Percentiles rank a stretch among this genome's conserved stretches.
Conservation (phyloP, 1,140 invertebrate genomes). For the Bombus sylvicola region DNA sequence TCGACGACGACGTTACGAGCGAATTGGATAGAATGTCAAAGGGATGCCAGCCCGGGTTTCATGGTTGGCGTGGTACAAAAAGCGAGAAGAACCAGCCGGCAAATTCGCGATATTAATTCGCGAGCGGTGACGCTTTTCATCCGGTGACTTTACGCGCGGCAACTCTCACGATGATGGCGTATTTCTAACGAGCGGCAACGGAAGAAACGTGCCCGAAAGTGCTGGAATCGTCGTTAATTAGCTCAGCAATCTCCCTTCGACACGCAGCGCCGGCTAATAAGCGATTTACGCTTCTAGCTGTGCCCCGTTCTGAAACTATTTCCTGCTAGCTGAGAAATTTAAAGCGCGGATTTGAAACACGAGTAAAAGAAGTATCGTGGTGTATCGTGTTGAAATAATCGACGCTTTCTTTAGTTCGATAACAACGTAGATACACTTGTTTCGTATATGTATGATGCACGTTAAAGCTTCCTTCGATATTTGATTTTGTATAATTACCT, state of each 20-base stretch:
- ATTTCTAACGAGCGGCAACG: not conserved
- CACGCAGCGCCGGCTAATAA: not conserved
- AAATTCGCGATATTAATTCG: slow-evolving; percentile 49
- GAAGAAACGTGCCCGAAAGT: slow-evolving; percentile 17
- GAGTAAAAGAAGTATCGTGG: not conserved
- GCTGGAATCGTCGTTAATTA: slow-evolving; percentile 20
- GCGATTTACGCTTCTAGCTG: not conserved
- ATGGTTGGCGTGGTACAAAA: slow-evolving; percentile 12
- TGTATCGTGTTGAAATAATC: not conserved
- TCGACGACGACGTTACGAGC: not conserved
- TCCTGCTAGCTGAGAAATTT: not conserved
- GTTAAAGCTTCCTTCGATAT: not conserved
- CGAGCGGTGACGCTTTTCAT: slow-evolving; percentile 4
- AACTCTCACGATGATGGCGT: slow-evolving; percentile 2
- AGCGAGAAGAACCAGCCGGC: slow-evolving; percentile 5
- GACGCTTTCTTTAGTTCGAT: not conserved
- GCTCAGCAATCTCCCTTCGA: slow-evolving; percentile 5
- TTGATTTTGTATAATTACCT: slow-evolving; percentile 9
- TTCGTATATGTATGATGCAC: too few species aligned
- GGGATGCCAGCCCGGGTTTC: slow-evolving; percentile 34
- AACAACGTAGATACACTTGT: too few species aligned
- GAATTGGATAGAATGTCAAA: slow-evolving; percentile 39
- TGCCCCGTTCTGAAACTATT: not conserved
- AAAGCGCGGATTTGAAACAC: too few species aligned
- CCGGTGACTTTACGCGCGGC: not conserved